These are phyloP conservation scores for Gallinago paraguaiae DNA, from an alignment of 2,113 vertebrate genomes.

Conservation along the genomic window DNA sequence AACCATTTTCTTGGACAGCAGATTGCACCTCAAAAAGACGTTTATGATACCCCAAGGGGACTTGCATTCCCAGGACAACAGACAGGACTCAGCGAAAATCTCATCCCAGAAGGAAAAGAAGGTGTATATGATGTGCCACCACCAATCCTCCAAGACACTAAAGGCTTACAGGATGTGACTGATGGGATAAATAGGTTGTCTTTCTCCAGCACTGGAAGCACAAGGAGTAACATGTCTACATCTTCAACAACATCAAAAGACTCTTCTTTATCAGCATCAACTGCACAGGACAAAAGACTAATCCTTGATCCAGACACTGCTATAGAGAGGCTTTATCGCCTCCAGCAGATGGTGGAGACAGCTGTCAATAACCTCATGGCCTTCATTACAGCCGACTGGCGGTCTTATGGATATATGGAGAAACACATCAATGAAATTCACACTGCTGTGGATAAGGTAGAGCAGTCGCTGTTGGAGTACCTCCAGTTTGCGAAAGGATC, in stretches of 20 bases:
- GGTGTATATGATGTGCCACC: slow-evolving; percentile 89
- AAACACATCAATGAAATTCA: slow-evolving; percentile 86
- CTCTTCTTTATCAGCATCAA: slow-evolving; percentile 79
- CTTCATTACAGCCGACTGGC: slow-evolving; percentile 83
- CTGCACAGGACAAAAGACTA: slow-evolving; percentile 77
- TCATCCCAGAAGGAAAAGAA: slow-evolving; percentile 66
- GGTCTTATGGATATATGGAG: slow-evolving; percentile 87
- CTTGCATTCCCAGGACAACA: slow-evolving; percentile 72
- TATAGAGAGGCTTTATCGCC: slow-evolving; percentile 80
- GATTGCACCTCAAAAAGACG: slow-evolving; percentile 75
- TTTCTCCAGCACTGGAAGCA: slow-evolving; percentile 93
- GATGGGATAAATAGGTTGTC: slow-evolving; percentile 93
- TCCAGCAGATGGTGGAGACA: slow-evolving; percentile 84
- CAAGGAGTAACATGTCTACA: slow-evolving; percentile 94
- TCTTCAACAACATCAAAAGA: slow-evolving; percentile 89
- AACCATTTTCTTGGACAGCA: slow-evolving; percentile 66
- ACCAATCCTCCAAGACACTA: slow-evolving; percentile 72
- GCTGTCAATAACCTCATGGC: slow-evolving; percentile 79
- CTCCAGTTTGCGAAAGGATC: slow-evolving; percentile 86
- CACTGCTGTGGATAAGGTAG: slow-evolving; percentile 82
- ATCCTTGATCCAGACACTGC: slow-evolving; percentile 85
- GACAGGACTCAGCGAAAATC: slow-evolving; percentile 56
- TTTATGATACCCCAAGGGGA: slow-evolving; percentile 90
- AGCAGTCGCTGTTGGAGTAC: slow-evolving; percentile 80
- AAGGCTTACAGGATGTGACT: slow-evolving; percentile 78